phyloP scores from a whole-genome alignment of 2,888 invertebrate genomes.

The Lampropteryx suffumata region DNA sequence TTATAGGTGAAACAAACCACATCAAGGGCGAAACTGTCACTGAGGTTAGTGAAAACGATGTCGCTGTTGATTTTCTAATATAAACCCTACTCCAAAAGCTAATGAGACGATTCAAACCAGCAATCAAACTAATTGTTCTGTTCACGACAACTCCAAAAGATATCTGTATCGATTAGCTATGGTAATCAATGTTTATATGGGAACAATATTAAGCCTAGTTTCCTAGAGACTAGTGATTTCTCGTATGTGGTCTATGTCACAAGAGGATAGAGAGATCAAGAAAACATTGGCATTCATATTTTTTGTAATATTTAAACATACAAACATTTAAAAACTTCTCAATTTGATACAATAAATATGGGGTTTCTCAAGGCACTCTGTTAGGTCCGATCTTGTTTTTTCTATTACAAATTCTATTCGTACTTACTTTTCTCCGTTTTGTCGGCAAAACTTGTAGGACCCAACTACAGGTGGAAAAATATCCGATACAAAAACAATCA shows the following conservation, averaged over 20 bases:
- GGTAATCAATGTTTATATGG: constrained; percentile 54
- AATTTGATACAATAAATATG: no score
- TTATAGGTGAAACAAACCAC: no score
- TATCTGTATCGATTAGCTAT: constrained; percentile 59
- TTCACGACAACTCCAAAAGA: constrained; percentile 40
- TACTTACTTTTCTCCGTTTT: no score
- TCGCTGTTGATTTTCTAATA: background rate
- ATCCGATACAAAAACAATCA: no score
- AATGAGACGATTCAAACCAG: constrained; percentile 43
- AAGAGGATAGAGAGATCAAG: constrained; percentile 12
- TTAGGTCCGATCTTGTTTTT: background rate
- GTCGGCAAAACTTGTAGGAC: no score
- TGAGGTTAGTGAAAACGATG: no score
- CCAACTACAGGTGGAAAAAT: no score
- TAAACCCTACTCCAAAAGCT: constrained; percentile 17
- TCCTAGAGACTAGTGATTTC: constrained; percentile 49
- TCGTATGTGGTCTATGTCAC: constrained; percentile 36
- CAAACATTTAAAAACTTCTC: no score
- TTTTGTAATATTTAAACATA: no score
- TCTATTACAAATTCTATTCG: no score
- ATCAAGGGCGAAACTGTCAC: no score
- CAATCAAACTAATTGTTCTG: constrained; percentile 49
- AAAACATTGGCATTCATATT: no score
- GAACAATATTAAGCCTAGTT: constrained; percentile 50
- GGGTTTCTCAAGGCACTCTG: background rate